phyloP scores from a whole-genome alignment of 1,140 invertebrate species.

The Heterodera carotae region DNA sequence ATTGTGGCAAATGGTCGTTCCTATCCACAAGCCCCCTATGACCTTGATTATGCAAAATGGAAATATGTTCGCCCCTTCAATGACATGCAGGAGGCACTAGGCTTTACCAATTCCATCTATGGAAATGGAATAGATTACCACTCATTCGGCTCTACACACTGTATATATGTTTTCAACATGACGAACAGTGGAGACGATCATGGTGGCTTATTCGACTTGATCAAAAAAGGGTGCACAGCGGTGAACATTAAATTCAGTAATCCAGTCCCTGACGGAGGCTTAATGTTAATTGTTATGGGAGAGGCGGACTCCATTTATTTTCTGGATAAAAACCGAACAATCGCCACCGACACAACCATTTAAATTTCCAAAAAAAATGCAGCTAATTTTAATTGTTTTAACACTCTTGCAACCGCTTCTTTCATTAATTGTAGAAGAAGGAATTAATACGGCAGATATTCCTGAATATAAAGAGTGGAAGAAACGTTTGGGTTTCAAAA shows the following conservation, averaged over 20 bases:
- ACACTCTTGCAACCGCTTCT: too few relatives aligned
- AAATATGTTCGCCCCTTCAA: conserved; percentile 21
- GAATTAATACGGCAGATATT: too few relatives aligned
- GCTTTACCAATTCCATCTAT: background rate
- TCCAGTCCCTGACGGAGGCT: background rate
- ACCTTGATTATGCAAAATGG: conserved; percentile 14
- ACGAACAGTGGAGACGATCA: conserved; percentile 24
- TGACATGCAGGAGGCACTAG: background rate
- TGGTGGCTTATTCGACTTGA: conserved; percentile 24
- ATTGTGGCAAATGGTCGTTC: too few relatives aligned
- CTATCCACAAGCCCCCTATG: too few relatives aligned
- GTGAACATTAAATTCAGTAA: conserved; percentile 28
- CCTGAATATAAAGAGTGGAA: too few relatives aligned
- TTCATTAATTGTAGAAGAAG: too few relatives aligned
- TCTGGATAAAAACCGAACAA: too few relatives aligned
- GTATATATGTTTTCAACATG: background rate
- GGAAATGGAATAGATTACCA: too few relatives aligned
- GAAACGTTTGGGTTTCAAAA: too few relatives aligned
- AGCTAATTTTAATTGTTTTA: background rate
- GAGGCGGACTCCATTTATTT: background rate
- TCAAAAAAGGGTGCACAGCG: background rate
- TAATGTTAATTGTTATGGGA: conserved; percentile 15
- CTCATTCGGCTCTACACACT: too few relatives aligned
- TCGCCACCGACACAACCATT: too few relatives aligned
- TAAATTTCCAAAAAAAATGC: background rate